Evolutionary conservation across 2,888 invertebrate species (phyloP).

Genomic region (Hoplodrina ambigua): DNA sequence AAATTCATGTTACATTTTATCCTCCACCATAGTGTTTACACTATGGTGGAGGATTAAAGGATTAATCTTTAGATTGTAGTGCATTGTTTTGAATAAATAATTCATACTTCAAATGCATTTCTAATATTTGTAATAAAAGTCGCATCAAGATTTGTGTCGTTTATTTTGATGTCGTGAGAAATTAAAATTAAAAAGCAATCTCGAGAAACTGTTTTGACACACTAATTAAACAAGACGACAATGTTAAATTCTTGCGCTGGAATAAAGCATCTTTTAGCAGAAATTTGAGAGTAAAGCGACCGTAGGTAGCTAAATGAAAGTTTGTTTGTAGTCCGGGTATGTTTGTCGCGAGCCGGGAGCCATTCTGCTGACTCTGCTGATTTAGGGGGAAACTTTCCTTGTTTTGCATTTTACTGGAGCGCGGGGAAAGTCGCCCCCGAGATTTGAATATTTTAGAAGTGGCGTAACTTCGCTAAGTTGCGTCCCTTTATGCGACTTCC

Average conservation of each 20-base stretch:
- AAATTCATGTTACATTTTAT: constrained; percentile 37
- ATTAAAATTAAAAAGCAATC: constrained; percentile 27
- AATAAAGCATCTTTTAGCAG: constrained; percentile 66
- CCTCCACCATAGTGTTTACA: no score
- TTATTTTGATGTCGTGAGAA: constrained; percentile 29
- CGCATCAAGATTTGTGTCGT: constrained; percentile 8
- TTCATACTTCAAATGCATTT: constrained; percentile 39
- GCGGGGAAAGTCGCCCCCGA: constrained; percentile 84
- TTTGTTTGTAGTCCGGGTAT: constrained; percentile 82
- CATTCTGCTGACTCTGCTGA: constrained; percentile 79
- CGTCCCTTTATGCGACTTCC: constrained; percentile 81
- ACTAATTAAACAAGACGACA: constrained; percentile 60
- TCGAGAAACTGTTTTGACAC: constrained; percentile 51
- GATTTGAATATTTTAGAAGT: constrained; percentile 88
- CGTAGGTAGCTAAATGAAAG: constrained; percentile 77
- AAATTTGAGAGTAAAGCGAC: constrained; percentile 70
- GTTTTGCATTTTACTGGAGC: constrained; percentile 87
- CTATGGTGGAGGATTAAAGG: no score
- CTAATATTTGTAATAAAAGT: constrained; percentile 42
- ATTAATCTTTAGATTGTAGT: no score
- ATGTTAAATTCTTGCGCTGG: constrained; percentile 46
- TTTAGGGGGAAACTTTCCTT: constrained; percentile 87
- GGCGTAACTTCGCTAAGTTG: constrained; percentile 81
- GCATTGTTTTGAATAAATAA: constrained; percentile 27
- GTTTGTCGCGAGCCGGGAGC: constrained; percentile 75